Base-by-base conservation (phyloP, 1,140 invertebrate genomes). In the Trachymyrmex cornetzi region DNA sequence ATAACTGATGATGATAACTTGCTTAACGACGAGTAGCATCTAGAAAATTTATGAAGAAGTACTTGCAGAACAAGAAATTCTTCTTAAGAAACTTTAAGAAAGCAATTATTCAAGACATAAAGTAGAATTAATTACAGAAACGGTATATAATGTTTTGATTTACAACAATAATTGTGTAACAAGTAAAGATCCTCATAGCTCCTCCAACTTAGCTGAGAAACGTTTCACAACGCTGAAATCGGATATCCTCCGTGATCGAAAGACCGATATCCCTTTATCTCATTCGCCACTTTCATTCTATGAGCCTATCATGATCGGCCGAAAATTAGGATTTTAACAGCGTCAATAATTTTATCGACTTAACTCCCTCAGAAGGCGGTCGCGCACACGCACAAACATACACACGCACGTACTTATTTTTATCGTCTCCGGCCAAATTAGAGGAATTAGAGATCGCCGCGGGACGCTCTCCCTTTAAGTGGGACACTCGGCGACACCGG, bases 401-500 rank as follows among this genome's bases (percentile, higher is more conserved):
- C 14, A 12, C 66, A 69, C 66, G 38, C 44, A 63, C 48, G 11
- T 30, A 66, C 77, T 38, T 34, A 34, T 34, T 38, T 80, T 80
- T 53, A 38, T 16, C 63, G 77, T 69, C 34, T 14, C 44, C 22
- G 48, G 16, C 63, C 48, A 80, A 80, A 88, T 91, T 86, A 88
- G 87, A 86, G 84, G 72, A 90, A 90, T 90, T 91, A 90, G 90
- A 90, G 88, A 79, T 74, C 88, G 48, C 89, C 69, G 77, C 86
- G 61, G 88, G 88, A 81, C 48, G 16, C 74, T 30, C 50, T 48
- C 2, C 12, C 64, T 11, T 27, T 19, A 57, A 44, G 53, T 63
- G 59, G 27, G 53, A 57, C 24, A 71, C 85, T 74, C 57, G 66
- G 30, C 30, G 64, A 50, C 38, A 44, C 24, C 66, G 75, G 85